Evolutionary conservation across 92 coral and sea anemone species (phyloP).

Genomic region (Phenganax marumi): DNA sequence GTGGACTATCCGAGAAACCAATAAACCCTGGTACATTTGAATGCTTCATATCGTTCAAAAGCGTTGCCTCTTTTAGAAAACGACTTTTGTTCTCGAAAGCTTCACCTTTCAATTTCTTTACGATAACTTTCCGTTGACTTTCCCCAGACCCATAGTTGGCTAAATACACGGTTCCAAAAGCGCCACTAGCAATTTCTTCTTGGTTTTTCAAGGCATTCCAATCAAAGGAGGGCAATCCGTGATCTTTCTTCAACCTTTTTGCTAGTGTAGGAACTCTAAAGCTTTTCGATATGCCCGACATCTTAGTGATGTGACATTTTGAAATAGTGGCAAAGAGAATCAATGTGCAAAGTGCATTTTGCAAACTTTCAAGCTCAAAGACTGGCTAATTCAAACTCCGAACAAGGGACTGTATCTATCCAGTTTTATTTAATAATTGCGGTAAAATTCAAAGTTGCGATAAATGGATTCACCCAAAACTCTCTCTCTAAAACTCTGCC

Average conservation of each 20-base stretch:
- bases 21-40: background rate
- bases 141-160: background rate
- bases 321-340: too few relatives aligned
- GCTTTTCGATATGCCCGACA: background rate
- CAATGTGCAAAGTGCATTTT: too few relatives aligned
- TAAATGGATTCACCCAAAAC: too few relatives aligned
- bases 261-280: background rate
- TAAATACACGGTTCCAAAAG: background rate
- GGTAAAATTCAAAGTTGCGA: too few relatives aligned
- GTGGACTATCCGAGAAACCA: background rate
- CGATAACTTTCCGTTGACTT: background rate
- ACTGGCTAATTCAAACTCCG: too few relatives aligned
- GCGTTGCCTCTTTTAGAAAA: conserved; percentile 4
- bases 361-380: too few relatives aligned
- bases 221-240: background rate
- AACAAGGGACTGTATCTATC: too few relatives aligned
- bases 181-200: background rate
- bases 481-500: too few relatives aligned
- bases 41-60: background rate
- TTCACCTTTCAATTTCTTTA: conserved; percentile 3
- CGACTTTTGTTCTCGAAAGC: background rate
- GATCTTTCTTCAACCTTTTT: background rate
- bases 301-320: too few relatives aligned
- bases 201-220: background rate
- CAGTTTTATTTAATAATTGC: too few relatives aligned